Evolutionary conservation across 2,888 invertebrate species (phyloP).

Genomic region (Platycheirus rosarum): DNA sequence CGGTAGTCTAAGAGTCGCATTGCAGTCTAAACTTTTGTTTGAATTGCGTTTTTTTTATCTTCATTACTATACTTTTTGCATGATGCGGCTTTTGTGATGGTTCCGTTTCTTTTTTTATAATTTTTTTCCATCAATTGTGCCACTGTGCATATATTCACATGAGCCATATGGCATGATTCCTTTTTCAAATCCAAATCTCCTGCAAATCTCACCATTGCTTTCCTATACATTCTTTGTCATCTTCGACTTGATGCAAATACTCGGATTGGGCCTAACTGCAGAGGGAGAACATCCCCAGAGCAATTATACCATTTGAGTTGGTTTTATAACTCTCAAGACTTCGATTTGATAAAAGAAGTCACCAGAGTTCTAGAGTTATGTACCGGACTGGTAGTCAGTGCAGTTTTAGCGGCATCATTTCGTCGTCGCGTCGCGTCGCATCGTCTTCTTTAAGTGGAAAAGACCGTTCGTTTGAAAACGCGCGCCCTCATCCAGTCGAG

Average conservation of each 20-base stretch:
- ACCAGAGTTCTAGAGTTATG: constrained; percentile 4
- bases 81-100: constrained; percentile 52
- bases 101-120: constrained; percentile 33
- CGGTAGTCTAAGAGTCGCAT: constrained; percentile 63
- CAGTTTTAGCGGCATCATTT: neutral
- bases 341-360: constrained; percentile 62
- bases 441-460: neutral
- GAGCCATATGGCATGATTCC: constrained; percentile 71
- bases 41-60: constrained; percentile 19
- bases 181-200: constrained; percentile 64
- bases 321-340: constrained; percentile 55
- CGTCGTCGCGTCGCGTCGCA: constrained; percentile 6
- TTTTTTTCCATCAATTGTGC: constrained; percentile 48
- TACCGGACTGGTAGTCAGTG: neutral
- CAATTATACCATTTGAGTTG: constrained; percentile 72
- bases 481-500: constrained; percentile 43
- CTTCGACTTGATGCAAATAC: constrained; percentile 23
- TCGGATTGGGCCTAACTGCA: too few relatives aligned
- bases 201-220: constrained; percentile 19
- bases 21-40: constrained; percentile 58
- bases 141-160: constrained; percentile 10
- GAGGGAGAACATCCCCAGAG: constrained; percentile 40
- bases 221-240: constrained; percentile 12
- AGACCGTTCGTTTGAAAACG: constrained; percentile 5
- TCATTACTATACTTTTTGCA: constrained; percentile 52